Base-by-base conservation (phyloP, 2,113 vertebrate species). In the Dipodomys merriami region DNA sequence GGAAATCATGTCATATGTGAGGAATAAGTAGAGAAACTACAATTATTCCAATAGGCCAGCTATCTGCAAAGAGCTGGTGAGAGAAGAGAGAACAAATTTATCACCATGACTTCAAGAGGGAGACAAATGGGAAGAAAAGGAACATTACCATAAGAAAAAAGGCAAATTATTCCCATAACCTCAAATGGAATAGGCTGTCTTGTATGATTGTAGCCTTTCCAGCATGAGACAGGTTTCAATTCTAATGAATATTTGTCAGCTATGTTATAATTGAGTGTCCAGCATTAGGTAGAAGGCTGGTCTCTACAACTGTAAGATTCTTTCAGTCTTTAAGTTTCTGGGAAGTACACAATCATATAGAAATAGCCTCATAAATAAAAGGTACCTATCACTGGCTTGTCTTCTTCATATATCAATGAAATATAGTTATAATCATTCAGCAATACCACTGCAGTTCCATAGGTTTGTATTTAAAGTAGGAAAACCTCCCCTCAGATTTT, bases 331-430 rank as follows among this genome's bases (percentile, higher is more conserved):
- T 74, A 73, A 39, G 16, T 81, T 84, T 95, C 73, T 53, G 39
- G 67, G 72, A 93, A 23, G 29, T 73, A 72, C 19, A 25, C 44
- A 83, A 91, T 68, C 39, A 86, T 23, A 83, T 3, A 86, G 33
- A 81, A 86, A 68, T 65, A 91, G 83, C 44, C 87, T 60, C 83
- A 49, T 74, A 83, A 89, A 76, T 29, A 76, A 96, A 87, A 96
- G 68, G 22, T 25, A 80, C 9, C 23, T 67, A 67, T 74, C 30
- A 22, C 57, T 92, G 71, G 10, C n/a, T 93, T 96, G 71, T 83
- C 85, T 39, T 7, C 67, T 81, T 5, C 78, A 62, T 13, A 68
- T 44, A 68, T 90, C 30, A 83, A 19, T 77, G 53, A 79, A 88
- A 83, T 91, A 39, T 29, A 81, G 33, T 91, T 72, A 87, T 3